These are phyloP conservation scores for Ischnura elegans DNA, from an alignment of 2,888 invertebrate genomes.

Conservation along the genomic window DNA sequence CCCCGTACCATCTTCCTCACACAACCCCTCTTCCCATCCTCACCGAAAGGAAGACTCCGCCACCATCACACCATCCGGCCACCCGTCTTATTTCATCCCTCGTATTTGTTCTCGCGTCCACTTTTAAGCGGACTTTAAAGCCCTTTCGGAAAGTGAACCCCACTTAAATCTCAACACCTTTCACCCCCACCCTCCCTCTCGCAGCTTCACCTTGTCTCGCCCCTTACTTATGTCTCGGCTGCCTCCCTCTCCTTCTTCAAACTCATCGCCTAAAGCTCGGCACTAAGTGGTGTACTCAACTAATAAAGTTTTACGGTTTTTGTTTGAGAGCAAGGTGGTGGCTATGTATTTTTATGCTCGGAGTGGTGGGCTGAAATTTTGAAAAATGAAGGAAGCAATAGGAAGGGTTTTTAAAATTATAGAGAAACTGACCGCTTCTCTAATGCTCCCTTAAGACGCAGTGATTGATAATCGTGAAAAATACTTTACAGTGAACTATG, in stretches of 20 bases:
- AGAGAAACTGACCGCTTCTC: no score
- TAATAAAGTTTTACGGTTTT: not conserved
- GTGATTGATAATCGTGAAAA: no score
- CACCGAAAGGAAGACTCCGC: not conserved
- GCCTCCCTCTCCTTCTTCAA: no score
- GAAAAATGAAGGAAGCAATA: not conserved
- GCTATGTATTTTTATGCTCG: not conserved
- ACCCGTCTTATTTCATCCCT: not conserved
- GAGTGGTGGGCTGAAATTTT: not conserved
- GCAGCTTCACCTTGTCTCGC: not conserved
- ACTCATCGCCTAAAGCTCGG: not conserved
- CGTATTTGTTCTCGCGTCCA: not conserved
- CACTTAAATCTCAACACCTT: not conserved
- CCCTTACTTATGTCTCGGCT: not conserved
- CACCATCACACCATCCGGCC: not conserved
- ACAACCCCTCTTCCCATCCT: not conserved
- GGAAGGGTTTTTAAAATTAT: no score
- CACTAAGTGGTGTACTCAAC: not conserved
- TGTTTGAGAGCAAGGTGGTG: not conserved
- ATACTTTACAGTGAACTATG: no score
- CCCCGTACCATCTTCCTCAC: not conserved
- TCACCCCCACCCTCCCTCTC: not conserved
- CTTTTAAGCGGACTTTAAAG: slow-evolving; percentile 8
- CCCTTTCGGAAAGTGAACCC: not conserved
- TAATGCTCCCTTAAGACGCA: no score